phyloP scores from a whole-genome alignment of 1,140 invertebrate species.

The Trigoniulus corallinus region DNA sequence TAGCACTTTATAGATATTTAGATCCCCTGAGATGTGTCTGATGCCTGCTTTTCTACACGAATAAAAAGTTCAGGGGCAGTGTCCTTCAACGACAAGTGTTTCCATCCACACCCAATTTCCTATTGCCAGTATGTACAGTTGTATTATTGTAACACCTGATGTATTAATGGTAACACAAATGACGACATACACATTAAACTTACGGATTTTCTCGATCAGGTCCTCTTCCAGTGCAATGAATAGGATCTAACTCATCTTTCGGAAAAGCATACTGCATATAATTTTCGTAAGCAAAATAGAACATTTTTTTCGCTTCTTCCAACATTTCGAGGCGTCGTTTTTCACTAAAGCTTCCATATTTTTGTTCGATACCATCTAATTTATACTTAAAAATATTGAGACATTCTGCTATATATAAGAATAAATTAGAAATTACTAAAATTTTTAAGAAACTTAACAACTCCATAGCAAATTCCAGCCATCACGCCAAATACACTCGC shows the following conservation, averaged over 20 bases:
- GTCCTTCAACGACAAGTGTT: no score
- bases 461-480: no score
- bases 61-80: no score
- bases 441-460: no score
- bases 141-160: background rate
- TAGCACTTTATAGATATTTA: no score
- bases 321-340: slow-evolving; percentile 21
- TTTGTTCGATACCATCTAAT: slow-evolving; percentile 27
- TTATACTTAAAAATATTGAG: slow-evolving; percentile 19
- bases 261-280: slow-evolving; percentile 42
- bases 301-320: slow-evolving; percentile 32
- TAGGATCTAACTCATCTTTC: slow-evolving; percentile 38
- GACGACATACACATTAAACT: slow-evolving; percentile 17
- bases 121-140: background rate
- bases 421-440: no score
- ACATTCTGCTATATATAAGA: background rate
- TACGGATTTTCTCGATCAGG: slow-evolving; percentile 44
- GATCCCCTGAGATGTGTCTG: no score
- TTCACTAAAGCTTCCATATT: slow-evolving; percentile 28
- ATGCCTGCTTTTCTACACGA: no score
- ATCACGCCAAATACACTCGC: no score
- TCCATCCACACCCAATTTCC: background rate
- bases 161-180: background rate
- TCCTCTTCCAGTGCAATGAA: slow-evolving; percentile 36
- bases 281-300: slow-evolving; percentile 36